These are phyloP conservation scores for Passer domesticus DNA, from an alignment of 2,113 vertebrate genomes.

Conservation along the genomic window DNA sequence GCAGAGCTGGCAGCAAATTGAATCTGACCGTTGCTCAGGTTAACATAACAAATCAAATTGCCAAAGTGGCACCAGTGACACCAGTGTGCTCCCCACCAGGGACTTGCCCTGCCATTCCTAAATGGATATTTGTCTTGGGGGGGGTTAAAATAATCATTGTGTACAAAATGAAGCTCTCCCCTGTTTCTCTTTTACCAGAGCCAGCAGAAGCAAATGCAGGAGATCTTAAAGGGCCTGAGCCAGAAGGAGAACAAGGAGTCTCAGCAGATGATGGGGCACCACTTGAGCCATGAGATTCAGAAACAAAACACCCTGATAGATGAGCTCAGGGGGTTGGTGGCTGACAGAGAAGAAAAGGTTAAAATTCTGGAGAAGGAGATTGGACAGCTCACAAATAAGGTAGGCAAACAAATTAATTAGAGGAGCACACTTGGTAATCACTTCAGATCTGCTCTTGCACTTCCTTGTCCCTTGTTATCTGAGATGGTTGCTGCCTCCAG, in stretches of 20 bases:
- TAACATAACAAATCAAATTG: background rate
- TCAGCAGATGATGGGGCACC: constrained; percentile 43
- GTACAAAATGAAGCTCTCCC: background rate
- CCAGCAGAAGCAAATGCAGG: constrained; percentile 87
- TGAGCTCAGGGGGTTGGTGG: constrained; percentile 76
- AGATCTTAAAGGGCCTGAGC: constrained; percentile 75
- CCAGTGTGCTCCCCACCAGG: background rate
- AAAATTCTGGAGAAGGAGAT: constrained; percentile 78
- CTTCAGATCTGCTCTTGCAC: background rate
- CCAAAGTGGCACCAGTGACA: background rate
- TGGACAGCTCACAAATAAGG: constrained; percentile 71
- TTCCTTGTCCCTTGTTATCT: background rate
- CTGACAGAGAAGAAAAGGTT: constrained; percentile 80
- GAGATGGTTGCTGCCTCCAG: background rate
- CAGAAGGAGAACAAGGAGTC: constrained; percentile 66
- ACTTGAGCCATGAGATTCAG: constrained; percentile 65
- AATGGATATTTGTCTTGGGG: background rate
- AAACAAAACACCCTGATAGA: constrained; percentile 68
- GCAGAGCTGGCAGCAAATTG: background rate
- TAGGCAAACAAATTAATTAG: constrained; percentile 30
- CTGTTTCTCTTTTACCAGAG: constrained; percentile 69
- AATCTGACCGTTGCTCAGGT: background rate
- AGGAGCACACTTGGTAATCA: background rate
- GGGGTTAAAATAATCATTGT: background rate
- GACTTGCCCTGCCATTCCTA: background rate